These are phyloP conservation scores for Tachysurus fulvidraco DNA, from an alignment of 2,113 vertebrate species.

Conservation along the genomic window DNA sequence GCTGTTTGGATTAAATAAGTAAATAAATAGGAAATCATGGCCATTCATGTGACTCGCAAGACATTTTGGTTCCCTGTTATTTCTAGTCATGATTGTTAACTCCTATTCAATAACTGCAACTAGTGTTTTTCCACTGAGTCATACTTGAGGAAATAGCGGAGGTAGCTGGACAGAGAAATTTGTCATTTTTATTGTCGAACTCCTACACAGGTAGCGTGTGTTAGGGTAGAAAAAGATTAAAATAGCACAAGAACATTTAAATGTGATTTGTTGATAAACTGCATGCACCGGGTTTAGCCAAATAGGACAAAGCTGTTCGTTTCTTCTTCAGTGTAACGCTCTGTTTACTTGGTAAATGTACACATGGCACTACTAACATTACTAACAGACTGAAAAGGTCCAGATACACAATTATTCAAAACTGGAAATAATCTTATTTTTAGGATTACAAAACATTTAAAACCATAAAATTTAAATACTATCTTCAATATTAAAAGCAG, in stretches of 20 bases:
- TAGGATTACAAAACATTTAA: background rate
- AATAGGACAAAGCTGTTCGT: background rate
- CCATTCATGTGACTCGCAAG: too few species aligned
- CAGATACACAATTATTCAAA: background rate
- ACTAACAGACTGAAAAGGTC: background rate
- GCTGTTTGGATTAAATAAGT: background rate
- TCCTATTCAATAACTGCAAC: too few species aligned
- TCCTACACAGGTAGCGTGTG: background rate
- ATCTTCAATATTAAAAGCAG: background rate
- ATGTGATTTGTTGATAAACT: background rate
- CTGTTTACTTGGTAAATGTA: background rate
- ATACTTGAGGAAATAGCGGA: background rate
- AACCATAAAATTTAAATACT: background rate
- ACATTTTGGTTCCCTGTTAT: background rate
- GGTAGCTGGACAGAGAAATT: background rate
- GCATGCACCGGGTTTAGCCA: background rate
- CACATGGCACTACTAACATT: background rate
- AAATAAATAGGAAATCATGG: background rate
- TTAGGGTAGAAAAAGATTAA: background rate
- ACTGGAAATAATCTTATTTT: background rate
- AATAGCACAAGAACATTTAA: background rate
- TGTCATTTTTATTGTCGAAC: conserved; percentile 6
- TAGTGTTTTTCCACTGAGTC: background rate
- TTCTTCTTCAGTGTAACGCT: background rate
- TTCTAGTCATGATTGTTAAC: background rate